These are phyloP conservation scores for Melanerpes aurifrons DNA, from an alignment of 2,113 vertebrate genomes.

Conservation along the genomic window DNA sequence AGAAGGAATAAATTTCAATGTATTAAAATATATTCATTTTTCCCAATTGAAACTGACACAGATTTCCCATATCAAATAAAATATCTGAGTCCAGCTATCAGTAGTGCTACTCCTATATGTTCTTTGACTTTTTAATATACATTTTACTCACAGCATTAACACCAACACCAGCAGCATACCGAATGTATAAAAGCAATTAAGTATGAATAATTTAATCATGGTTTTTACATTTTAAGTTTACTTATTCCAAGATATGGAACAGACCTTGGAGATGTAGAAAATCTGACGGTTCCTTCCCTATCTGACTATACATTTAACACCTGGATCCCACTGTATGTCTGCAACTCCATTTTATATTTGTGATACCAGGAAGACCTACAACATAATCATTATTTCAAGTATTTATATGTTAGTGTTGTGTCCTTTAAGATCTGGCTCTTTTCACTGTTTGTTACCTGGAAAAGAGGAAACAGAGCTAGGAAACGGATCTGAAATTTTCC, in stretches of 20 bases:
- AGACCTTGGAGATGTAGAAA: not conserved
- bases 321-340: not conserved
- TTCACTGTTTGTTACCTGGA: not conserved
- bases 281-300: not conserved
- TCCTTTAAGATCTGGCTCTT: not conserved
- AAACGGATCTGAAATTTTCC: not conserved
- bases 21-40: not conserved
- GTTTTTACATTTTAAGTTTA: not conserved
- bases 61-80: not conserved
- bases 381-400: not conserved
- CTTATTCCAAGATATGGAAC: not conserved
- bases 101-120: not conserved
- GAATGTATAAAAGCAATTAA: not conserved
- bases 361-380: not conserved
- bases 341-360: not conserved
- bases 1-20: not conserved
- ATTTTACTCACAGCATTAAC: not conserved
- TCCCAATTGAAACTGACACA: not conserved
- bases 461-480: not conserved
- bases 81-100: not conserved
- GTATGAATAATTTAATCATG: not conserved
- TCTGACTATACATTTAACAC: not conserved
- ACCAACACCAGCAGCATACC: not conserved
- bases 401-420: not conserved
- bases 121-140: not conserved